Conservation (phyloP, 2,113 vertebrate species). For the Scatophagus argus region DNA sequence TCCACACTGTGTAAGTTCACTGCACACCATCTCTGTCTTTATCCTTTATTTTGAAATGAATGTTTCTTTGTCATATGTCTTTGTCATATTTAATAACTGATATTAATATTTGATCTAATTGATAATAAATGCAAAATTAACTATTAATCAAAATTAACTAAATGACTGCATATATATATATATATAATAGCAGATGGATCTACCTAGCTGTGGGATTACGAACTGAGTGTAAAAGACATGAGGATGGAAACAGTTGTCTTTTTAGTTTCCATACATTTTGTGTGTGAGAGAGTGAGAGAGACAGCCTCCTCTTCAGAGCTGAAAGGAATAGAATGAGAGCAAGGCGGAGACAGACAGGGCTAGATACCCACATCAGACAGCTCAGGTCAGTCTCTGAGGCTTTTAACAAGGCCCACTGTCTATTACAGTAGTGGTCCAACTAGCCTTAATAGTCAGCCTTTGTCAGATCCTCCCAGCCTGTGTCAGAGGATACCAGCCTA, state of each 20-base stretch:
- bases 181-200: no score
- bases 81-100: no score
- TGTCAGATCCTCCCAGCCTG: slow-evolving; percentile 58
- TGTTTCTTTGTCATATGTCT: no score
- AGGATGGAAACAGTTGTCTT: slow-evolving; percentile 6
- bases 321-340: slow-evolving; percentile 46
- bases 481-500: slow-evolving; percentile 48
- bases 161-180: no score
- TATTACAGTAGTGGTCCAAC: slow-evolving; percentile 55
- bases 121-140: no score
- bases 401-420: slow-evolving; percentile 70
- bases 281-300: slow-evolving; percentile 13
- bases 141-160: no score
- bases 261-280: slow-evolving; percentile 26
- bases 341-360: slow-evolving; percentile 39
- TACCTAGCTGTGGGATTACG: slow-evolving; percentile 2
- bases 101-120: no score
- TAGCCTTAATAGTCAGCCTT: slow-evolving; percentile 64
- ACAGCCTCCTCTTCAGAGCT: slow-evolving; percentile 22
- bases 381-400: slow-evolving; percentile 47
- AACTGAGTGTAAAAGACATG: not conserved
- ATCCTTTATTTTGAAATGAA: not conserved
- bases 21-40: not conserved
- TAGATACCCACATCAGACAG: slow-evolving; percentile 40
- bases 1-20: not conserved